These are phyloP conservation scores for Cirrhinus mrigala DNA, from an alignment of 2,797 vertebrate genomes.

Conservation along the genomic window DNA sequence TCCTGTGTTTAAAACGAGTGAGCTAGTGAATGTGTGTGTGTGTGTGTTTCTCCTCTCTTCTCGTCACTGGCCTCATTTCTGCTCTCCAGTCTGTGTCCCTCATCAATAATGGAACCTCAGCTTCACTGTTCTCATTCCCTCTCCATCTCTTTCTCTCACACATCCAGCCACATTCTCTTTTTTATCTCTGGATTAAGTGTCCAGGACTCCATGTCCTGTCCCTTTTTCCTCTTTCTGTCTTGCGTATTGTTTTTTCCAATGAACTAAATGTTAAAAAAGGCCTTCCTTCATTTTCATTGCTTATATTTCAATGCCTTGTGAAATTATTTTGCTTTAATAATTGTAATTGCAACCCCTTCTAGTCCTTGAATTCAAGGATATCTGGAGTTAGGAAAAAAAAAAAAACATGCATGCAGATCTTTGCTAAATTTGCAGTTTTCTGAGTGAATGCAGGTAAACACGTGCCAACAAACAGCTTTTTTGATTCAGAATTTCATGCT, in stretches of 20 bases:
- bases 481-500: neutral
- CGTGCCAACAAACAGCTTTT: neutral
- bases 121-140: constrained; percentile 69
- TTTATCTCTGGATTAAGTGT: constrained; percentile 54
- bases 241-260: neutral
- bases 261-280: neutral
- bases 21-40: constrained; percentile 24
- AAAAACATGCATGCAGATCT: too few species aligned
- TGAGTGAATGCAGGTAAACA: neutral
- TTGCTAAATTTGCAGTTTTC: neutral
- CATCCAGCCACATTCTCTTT: constrained; percentile 45
- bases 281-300: neutral
- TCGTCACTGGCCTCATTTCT: constrained; percentile 57
- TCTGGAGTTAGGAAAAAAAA: too few species aligned
- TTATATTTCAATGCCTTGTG: neutral
- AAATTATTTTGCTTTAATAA: neutral
- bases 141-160: constrained; percentile 73
- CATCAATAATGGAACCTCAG: constrained; percentile 81
- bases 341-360: neutral
- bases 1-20: constrained; percentile 13
- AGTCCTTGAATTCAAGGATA: too few species aligned
- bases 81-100: constrained; percentile 63
- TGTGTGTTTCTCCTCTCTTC: constrained; percentile 35
- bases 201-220: constrained; percentile 31
- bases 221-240: constrained; percentile 21